A percentile compares a stretch with the other conserved stretches of the same genome.
Conservation (phyloP, 2,888 invertebrate genomes). For the Salticus scenicus region DNA sequence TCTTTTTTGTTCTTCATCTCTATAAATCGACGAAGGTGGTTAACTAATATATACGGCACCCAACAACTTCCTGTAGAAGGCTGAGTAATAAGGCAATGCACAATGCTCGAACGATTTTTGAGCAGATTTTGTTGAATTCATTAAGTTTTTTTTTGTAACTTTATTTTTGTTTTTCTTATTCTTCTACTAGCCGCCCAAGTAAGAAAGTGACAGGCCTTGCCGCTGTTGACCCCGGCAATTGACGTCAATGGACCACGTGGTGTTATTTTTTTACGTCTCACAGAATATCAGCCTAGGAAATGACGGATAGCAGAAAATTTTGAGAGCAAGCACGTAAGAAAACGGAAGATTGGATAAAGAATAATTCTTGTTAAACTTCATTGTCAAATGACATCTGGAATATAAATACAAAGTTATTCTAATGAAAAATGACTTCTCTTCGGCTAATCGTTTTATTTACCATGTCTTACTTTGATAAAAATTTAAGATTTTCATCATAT, state of each 20-base stretch:
- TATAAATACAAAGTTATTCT: too few relatives aligned
- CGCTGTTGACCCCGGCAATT: constrained; percentile 38
- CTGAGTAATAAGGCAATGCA: background rate
- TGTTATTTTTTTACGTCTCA: background rate
- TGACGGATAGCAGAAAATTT: background rate
- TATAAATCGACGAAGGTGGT: too few relatives aligned
- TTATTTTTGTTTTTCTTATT: background rate
- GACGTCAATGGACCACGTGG: constrained; percentile 53
- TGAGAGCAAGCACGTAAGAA: background rate
- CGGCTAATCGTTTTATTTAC: too few relatives aligned
- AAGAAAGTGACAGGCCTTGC: constrained; percentile 12
- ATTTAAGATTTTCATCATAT: too few relatives aligned
- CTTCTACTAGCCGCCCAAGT: background rate
- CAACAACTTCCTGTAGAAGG: background rate
- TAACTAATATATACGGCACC: too few relatives aligned
- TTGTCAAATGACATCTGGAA: too few relatives aligned
- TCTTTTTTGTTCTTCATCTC: too few relatives aligned
- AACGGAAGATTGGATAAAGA: background rate
- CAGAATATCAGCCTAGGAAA: background rate
- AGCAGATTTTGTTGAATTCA: background rate
- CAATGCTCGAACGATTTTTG: background rate
- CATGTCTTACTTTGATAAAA: too few relatives aligned
- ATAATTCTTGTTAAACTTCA: too few relatives aligned
- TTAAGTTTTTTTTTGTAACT: background rate
- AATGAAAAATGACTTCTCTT: too few relatives aligned